Percentiles rank a stretch among this genome's conserved stretches.
Evolutionary conservation across 2,113 vertebrate species (phyloP).

Genomic region (Limnothrissa miodon): DNA sequence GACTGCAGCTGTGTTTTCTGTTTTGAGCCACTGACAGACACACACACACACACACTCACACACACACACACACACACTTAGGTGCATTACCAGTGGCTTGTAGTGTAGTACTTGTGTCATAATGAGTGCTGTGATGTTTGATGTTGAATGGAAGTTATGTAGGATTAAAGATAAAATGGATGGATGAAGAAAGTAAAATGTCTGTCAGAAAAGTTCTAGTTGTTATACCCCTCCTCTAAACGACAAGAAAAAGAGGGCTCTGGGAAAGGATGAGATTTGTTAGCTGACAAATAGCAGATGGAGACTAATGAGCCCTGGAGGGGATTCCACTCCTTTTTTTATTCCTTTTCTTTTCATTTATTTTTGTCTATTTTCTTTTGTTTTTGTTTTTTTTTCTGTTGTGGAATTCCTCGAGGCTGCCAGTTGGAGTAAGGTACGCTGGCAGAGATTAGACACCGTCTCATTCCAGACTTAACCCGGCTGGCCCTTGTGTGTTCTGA

Average conservation of each 20-base stretch:
- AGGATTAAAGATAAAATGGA: neutral
- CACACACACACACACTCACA: neutral
- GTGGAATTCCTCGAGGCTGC: slow-evolving; percentile 11
- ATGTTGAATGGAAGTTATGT: neutral
- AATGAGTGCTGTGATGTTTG: neutral
- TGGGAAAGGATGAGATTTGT: neutral
- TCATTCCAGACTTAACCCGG: neutral
- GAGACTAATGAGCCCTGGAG: neutral
- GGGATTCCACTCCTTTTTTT: neutral
- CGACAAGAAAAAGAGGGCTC: neutral
- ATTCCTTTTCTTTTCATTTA: slow-evolving; percentile 1
- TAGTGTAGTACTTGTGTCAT: neutral
- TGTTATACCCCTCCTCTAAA: neutral
- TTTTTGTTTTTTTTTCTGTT: neutral
- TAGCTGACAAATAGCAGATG: slow-evolving; percentile 14
- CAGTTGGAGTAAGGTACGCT: neutral
- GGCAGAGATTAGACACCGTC: slow-evolving; percentile 10
- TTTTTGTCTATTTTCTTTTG: neutral
- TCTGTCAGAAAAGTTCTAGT: neutral
- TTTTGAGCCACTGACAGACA: neutral
- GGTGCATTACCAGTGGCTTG: neutral
- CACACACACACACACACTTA: slow-evolving; percentile 26
- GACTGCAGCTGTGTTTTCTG: neutral
- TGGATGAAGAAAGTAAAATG: neutral
- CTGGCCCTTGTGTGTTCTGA: neutral